A percentile compares a stretch with the other conserved stretches of the same genome.
Conservation (phyloP, 2,113 vertebrate genomes). For the Muntiacus reevesi region DNA sequence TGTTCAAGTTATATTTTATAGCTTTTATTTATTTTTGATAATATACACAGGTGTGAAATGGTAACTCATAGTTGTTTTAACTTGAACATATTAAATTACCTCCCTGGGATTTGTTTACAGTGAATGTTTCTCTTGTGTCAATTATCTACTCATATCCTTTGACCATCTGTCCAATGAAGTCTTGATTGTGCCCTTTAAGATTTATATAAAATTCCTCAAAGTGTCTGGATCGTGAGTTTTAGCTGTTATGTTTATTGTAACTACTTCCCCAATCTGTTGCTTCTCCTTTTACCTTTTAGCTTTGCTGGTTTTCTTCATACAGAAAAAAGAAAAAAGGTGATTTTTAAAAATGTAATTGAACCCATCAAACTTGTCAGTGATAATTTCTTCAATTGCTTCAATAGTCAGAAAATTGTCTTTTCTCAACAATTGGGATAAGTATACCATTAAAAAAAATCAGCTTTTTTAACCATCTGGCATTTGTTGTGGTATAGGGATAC, state of each 20-base stretch:
- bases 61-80: not conserved
- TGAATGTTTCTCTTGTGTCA: constrained; percentile 12
- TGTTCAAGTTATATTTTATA: not conserved
- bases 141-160: not conserved
- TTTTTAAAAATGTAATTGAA: constrained; percentile 33
- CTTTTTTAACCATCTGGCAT: constrained; percentile 72
- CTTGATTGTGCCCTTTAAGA: not conserved
- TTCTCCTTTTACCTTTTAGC: not conserved
- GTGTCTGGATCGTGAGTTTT: not conserved
- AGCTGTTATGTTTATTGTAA: not conserved
- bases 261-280: constrained; percentile 24
- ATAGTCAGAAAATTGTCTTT: constrained; percentile 70
- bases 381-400: constrained; percentile 72
- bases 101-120: constrained; percentile 27
- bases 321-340: not conserved
- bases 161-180: not conserved
- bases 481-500: constrained; percentile 68
- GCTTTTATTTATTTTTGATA: constrained; percentile 22
- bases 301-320: constrained; percentile 45
- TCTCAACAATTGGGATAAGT: constrained; percentile 70
- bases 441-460: constrained; percentile 69
- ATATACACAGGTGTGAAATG: not conserved
- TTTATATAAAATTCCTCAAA: constrained; percentile 21
- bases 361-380: constrained; percentile 58
- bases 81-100: not conserved